phyloP scores from a whole-genome alignment of 2,797 vertebrate species.

The Falco columbarius region DNA sequence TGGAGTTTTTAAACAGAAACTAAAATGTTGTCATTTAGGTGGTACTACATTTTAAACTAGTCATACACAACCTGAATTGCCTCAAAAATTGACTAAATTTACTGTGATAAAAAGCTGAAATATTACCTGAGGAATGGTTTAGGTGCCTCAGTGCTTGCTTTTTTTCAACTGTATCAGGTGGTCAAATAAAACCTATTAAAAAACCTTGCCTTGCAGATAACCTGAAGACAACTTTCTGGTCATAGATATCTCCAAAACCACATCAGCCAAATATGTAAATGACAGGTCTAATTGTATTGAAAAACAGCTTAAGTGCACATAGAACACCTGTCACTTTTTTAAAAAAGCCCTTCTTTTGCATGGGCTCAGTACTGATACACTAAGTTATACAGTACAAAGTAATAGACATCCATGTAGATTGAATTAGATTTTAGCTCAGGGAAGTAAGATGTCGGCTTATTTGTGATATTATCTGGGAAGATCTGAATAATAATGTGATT shows the following conservation, averaged over 20 bases:
- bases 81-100: neutral
- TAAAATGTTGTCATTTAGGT: neutral
- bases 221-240: neutral
- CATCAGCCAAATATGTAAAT: neutral
- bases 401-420: neutral
- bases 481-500: neutral
- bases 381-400: neutral
- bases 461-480: neutral
- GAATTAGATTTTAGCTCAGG: neutral
- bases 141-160: neutral
- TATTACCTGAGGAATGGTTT: neutral
- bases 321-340: neutral
- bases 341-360: neutral
- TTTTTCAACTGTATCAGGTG: neutral
- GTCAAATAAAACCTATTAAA: neutral
- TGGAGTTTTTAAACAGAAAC: neutral
- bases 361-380: neutral
- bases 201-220: neutral
- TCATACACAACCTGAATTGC: neutral
- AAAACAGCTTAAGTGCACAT: neutral
- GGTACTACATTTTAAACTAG: neutral
- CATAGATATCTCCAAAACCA: neutral
- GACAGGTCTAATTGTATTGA: neutral
- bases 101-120: neutral
- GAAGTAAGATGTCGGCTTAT: neutral